Evolutionary conservation across 1,140 invertebrate species (phyloP).

Genomic region (Drosophila mauritiana): DNA sequence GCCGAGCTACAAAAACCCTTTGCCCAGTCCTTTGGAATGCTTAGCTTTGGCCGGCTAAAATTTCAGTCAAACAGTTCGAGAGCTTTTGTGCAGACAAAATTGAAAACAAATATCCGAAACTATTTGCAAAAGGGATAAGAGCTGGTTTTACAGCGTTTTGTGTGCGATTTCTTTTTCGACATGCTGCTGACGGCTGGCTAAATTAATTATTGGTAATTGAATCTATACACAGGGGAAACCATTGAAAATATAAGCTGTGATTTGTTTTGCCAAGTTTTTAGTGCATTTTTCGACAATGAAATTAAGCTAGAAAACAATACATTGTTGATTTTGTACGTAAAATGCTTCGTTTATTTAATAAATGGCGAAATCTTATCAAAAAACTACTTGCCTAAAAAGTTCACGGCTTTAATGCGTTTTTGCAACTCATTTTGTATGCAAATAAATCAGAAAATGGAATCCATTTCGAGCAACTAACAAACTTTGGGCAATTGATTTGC

Average conservation of each 20-base stretch:
- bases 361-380: not conserved
- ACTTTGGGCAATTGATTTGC: slow-evolving; percentile 11
- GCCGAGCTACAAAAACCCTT: slow-evolving; percentile 1
- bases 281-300: no score
- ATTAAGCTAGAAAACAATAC: no score
- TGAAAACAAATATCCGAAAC: slow-evolving; percentile 44
- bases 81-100: slow-evolving; percentile 29
- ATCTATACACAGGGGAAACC: slow-evolving; percentile 3
- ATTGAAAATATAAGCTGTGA: slow-evolving; percentile 11
- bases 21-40: not conserved
- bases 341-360: not conserved
- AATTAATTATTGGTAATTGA: slow-evolving; percentile 53
- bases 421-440: not conserved
- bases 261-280: no score
- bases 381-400: no score
- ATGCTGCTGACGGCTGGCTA: slow-evolving; percentile 3
- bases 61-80: slow-evolving; percentile 48
- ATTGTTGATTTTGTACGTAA: no score
- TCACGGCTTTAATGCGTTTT: not conserved
- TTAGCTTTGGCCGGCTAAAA: slow-evolving; percentile 20
- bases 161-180: not conserved
- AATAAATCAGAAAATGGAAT: slow-evolving; percentile 3
- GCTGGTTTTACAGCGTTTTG: slow-evolving; percentile 11
- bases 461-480: not conserved
- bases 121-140: slow-evolving; percentile 34